Evolutionary conservation across 2,797 vertebrate genomes (phyloP).

Genomic region (Micrastur ruficollis): DNA sequence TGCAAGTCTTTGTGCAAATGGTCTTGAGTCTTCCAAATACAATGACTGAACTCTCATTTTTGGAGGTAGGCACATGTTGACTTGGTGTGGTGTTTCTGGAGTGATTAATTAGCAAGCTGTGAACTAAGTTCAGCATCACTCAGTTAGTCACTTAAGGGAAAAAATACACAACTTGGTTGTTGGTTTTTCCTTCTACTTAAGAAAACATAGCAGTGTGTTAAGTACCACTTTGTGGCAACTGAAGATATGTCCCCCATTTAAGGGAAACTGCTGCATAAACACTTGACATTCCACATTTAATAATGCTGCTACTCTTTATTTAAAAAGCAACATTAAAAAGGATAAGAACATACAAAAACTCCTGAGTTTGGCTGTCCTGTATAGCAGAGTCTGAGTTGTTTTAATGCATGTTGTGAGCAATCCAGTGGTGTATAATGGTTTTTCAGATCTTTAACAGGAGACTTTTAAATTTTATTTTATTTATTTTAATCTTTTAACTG

Average conservation of each 20-base stretch:
- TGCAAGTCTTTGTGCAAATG: neutral
- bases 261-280: neutral
- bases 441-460: neutral
- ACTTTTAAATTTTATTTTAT: neutral
- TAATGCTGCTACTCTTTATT: neutral
- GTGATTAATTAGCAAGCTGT: neutral
- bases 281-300: neutral
- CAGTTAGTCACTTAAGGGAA: neutral
- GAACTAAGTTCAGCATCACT: neutral
- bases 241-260: neutral
- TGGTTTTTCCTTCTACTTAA: conserved; percentile 2
- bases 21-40: neutral
- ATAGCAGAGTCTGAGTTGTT: neutral
- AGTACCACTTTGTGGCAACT: neutral
- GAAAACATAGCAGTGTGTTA: neutral
- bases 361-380: neutral
- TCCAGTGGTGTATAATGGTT: neutral
- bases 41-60: neutral
- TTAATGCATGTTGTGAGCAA: neutral
- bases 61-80: neutral
- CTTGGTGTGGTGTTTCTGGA: neutral
- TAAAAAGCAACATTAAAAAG: neutral
- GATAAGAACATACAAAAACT: neutral
- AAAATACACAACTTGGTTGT: neutral
- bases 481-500: neutral